Evolutionary conservation across 2,797 vertebrate species (phyloP), one percentile per base, ranked within the genome.

Genomic region (Mus spretus): DNA sequence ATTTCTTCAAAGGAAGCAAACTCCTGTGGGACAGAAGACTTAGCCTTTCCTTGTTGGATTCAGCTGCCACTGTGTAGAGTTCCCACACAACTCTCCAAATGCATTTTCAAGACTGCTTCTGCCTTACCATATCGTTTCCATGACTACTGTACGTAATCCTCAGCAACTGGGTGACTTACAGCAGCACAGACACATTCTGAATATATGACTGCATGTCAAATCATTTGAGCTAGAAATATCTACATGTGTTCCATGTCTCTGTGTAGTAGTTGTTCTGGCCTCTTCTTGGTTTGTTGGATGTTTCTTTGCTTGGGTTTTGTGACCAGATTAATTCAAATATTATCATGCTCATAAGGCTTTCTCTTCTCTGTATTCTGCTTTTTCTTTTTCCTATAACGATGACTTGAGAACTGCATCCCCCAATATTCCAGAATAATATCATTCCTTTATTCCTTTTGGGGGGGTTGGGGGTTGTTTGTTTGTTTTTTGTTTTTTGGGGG

Each of bases 41-140:
- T 26, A 72, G 12, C 9, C 5, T 31, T 37, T 63, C 55, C 44
- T 2, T 82, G 55, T 53, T 65, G 9, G 65, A 4, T 65, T 84
- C 53, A 61, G 34, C 28, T 59, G 37, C 34, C n/a, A 70, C 31
- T 28, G 40, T 57, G 75, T 70, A 80, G 57, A 90, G 61, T 85
- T 65, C 57, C 28, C 2, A 34, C 19, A 59, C 19, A 5, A 55
- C 28, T 81, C 19, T 59, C 50, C 12, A 74, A 61, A 63, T 40
- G 8, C 24, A 26, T 74, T 90, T 81, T 70, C 63, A 44, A 63
- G 17, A 57, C 11, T 70, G 24, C 37, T 55, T 80, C 57, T 77
- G 78, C 14, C 59, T 89, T 31, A 40, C 40, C 63, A 70, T 31
- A 22, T 81, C 28, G 4, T 93, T 96, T 96, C 79, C 50, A 31